Evolutionary conservation across 64 coral and sea anemone species (phyloP), one percentile per base, ranked within the genome.

Genomic region (Actinia tenebrosa): DNA sequence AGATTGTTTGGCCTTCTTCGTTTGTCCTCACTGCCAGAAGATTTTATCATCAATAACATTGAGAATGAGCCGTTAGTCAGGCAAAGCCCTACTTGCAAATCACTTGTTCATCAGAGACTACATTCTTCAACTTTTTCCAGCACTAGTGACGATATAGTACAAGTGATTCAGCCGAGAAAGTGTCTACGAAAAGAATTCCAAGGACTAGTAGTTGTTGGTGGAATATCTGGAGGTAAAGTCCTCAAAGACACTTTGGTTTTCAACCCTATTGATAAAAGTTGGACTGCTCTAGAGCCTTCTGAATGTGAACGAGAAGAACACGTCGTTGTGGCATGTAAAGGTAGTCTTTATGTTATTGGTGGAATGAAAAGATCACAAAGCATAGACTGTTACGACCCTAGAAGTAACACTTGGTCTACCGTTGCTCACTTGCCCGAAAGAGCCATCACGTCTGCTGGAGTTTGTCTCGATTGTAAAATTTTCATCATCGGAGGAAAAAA

Each of bases 401-500:
- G 77, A 6, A 26, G 44, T 11, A 91, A 91, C 78, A 63, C 25
- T 43, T 91, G 89, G 89, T 69, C 79, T 11, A 62, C 45, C 60
- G 80, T 89, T 20, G 80, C 88, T 44, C 42, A 83, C 11, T 82
- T 89, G 52, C 42, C 63, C 3, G 56, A 83, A 15, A 80, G 25
- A 75, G 77, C 80, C 18, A 68, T 83, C 7, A 20, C 88, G 1
- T 82, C 88, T 53, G 88, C 80, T 26, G 88, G 66, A 54, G 88
- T 89, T 62, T 50, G 66, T 14, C 44, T 55, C 20, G 80, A 89
- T 82, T 80, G 20, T 1, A 45, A 16, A 9, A 71, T 89, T 59
- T 89, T 78, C 44, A 77, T 89, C 77, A 53, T 89, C 20, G 88
- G 88, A 80, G 88, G 88, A 22, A 83, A 82, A 30, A 77, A 89